These are phyloP conservation scores for Zoanthus solanderi DNA, from an alignment of 92 coral and sea anemone species.

Conservation along the genomic window DNA sequence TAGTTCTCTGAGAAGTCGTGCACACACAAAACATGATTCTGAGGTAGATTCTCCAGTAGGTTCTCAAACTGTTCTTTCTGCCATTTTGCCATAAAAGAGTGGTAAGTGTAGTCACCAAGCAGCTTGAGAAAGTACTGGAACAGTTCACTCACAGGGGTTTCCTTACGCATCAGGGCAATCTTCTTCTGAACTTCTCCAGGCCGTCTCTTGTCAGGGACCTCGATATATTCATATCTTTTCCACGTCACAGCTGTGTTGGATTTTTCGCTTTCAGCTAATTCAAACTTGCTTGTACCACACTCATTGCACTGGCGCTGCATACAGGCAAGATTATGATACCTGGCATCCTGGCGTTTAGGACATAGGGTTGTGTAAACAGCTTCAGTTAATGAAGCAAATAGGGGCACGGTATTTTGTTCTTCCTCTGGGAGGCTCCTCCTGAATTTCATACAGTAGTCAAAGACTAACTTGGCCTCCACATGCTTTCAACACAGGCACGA, in stretches of 20 bases:
- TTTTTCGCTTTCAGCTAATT: not conserved
- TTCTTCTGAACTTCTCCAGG: not conserved
- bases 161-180: not conserved
- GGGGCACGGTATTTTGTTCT: not conserved
- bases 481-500: slow-evolving; percentile 62
- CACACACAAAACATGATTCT: not conserved
- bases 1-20: not conserved
- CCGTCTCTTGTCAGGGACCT: not conserved
- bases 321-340: slow-evolving; percentile 25
- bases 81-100: not conserved
- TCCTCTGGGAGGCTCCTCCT: not conserved
- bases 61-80: not conserved
- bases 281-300: not conserved
- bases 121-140: not conserved
- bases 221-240: not conserved
- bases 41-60: not conserved
- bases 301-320: slow-evolving; percentile 17
- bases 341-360: not conserved
- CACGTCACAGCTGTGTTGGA: not conserved
- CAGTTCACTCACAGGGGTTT: not conserved
- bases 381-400: not conserved
- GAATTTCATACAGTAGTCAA: slow-evolving; percentile 59
- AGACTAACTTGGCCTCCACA: slow-evolving; percentile 54
- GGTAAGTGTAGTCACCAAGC: not conserved
- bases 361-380: not conserved